Conservation (phyloP, 2,888 invertebrate species). For the Mongoloraphidia duomilia region DNA sequence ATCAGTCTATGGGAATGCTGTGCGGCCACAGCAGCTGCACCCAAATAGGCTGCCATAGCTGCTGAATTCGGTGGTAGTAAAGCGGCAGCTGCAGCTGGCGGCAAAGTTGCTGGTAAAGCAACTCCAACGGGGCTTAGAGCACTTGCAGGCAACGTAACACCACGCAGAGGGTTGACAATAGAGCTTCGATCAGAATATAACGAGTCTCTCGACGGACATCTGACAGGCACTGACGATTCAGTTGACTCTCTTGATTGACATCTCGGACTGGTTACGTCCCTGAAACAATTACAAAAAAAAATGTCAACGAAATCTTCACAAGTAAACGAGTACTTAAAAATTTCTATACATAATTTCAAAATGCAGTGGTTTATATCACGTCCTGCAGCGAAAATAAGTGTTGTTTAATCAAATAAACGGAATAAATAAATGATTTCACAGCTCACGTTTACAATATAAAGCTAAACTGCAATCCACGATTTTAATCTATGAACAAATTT, state of each 20-base stretch:
- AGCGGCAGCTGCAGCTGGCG: slow-evolving; percentile 46
- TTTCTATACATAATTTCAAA: too few relatives aligned
- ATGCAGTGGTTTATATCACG: too few relatives aligned
- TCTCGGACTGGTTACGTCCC: slow-evolving; percentile 61
- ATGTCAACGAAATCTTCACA: neutral
- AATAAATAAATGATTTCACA: too few relatives aligned
- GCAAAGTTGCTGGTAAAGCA: slow-evolving; percentile 49
- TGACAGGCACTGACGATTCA: slow-evolving; percentile 47
- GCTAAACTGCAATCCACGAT: too few relatives aligned
- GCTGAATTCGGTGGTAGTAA: slow-evolving; percentile 66
- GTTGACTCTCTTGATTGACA: slow-evolving; percentile 69
- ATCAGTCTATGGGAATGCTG: slow-evolving; percentile 61
- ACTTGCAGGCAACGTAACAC: slow-evolving; percentile 38
- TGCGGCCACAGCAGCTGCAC: slow-evolving; percentile 53
- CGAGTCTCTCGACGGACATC: slow-evolving; percentile 68
- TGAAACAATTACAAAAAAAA: slow-evolving; percentile 41
- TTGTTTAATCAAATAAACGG: too few relatives aligned
- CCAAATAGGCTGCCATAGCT: slow-evolving; percentile 68
- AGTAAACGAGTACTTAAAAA: neutral
- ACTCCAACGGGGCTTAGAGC: slow-evolving; percentile 54
- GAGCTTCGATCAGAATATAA: slow-evolving; percentile 49
- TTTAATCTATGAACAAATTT: too few relatives aligned
- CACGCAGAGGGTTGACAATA: slow-evolving; percentile 23
- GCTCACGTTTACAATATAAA: too few relatives aligned
- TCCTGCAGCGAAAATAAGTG: too few relatives aligned